Evolutionary conservation across 1,140 invertebrate species (phyloP), one percentile per base, ranked within the genome.

Genomic region (Sipha flava): DNA sequence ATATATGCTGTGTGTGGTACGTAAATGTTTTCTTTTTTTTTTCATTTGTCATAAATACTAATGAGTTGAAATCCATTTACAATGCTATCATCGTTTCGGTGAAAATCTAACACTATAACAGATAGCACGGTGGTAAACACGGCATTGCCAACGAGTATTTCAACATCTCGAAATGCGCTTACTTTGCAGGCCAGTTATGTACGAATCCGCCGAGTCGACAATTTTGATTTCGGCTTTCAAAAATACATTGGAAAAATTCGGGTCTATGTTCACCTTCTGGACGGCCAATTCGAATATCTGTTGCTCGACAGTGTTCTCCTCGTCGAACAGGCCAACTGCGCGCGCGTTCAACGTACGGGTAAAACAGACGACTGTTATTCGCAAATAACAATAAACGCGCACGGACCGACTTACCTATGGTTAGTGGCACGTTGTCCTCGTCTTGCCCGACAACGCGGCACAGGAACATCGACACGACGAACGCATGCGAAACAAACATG

Each of bases 151-250:
- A n/a, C n/a, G n/a, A n/a, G n/a, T n/a, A n/a, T 29, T n/a, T 7
- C 0, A 31, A 31, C 18, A 18, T 49, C 16, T 21, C 1, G 16
- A 2, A n/a, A 49, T 5, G 1, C 26, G 9, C 26, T 1, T 52
- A 75, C 72, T 49, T 57, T 75, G 37, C 12, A 75, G 2, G 14
- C 72, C 31, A 14, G 72, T 54, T 14, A 18, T 40, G 21, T 75
- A 75, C 5, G 34, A 4, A 14, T 75, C 72, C 5, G 72, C 3
- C 3, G n/a, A 26, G 18, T 75, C 72, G 29, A 75, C 21, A 1
- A 75, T 54, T 75, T 37, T 21, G 6, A 52, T 57, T 23, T 57
- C 9, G 6, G 83, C 82, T 37, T 54, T 75, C 26, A 75, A 40
- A 26, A 26, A 75, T 0, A 75, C 49, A 12, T 75, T 37, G 1